Evolutionary conservation across 2,888 invertebrate species (phyloP).

Genomic region (Tillus elongatus): DNA sequence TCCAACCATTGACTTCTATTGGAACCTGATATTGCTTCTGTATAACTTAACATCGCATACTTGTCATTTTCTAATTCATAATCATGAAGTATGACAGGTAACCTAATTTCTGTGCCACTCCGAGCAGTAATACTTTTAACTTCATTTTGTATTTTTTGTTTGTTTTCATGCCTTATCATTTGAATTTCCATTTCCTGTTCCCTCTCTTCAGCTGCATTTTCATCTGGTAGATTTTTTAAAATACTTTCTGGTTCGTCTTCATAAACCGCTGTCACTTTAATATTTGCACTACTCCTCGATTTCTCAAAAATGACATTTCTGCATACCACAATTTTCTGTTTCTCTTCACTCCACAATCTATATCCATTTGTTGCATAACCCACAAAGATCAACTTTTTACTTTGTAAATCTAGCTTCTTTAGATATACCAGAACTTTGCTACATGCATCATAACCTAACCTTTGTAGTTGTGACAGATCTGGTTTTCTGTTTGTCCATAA

Average conservation of each 20-base stretch:
- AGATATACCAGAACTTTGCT: neutral
- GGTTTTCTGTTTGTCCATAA: conserved; percentile 1
- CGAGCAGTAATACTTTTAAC: no score
- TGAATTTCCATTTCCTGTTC: neutral
- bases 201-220: neutral
- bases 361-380: conserved; percentile 3
- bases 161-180: no score
- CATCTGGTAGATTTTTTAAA: no score
- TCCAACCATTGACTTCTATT: neutral
- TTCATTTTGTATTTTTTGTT: no score
- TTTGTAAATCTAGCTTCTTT: conserved; percentile 1
- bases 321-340: neutral
- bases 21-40: conserved; percentile 5
- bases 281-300: no score
- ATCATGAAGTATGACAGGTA: conserved; percentile 8
- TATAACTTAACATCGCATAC: conserved; percentile 6
- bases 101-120: conserved; percentile 5
- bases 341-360: conserved; percentile 5
- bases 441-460: neutral
- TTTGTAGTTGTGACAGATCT: neutral
- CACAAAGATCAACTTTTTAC: conserved; percentile 3
- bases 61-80: conserved; percentile 4
- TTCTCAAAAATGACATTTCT: neutral
- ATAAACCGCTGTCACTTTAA: no score
- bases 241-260: neutral